Conservation (phyloP, 2,888 invertebrate genomes). For the Spodoptera picta region DNA sequence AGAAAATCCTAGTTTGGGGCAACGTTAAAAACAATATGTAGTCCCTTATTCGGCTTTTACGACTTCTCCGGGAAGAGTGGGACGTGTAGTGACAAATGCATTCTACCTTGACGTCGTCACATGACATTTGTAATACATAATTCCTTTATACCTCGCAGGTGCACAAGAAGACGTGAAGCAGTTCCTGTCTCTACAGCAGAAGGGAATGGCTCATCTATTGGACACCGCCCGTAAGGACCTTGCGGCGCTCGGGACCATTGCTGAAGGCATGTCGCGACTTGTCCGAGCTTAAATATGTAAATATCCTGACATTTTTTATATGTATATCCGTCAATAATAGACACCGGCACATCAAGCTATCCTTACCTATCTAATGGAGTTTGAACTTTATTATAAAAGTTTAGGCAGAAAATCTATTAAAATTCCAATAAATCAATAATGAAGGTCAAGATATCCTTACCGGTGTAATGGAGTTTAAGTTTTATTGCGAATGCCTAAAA, state of each 20-base stretch:
- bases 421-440: too few species aligned
- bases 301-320: not conserved
- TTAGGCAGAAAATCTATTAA: too few species aligned
- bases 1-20: too few species aligned
- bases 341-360: too few species aligned
- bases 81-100: not conserved
- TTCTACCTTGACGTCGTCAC: not conserved
- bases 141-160: slow-evolving; percentile 67
- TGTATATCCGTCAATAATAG: not conserved
- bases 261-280: slow-evolving; percentile 92
- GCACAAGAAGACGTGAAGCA: slow-evolving; percentile 92
- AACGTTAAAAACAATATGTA: too few species aligned
- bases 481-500: too few species aligned
- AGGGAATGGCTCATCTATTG: slow-evolving; percentile 95
- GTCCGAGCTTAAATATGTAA: slow-evolving; percentile 68
- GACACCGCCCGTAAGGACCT: slow-evolving; percentile 94
- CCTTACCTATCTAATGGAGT: too few species aligned
- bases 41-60: too few species aligned
- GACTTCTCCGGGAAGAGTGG: too few species aligned
- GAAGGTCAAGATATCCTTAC: too few species aligned
- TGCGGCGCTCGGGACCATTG: slow-evolving; percentile 93
- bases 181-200: slow-evolving; percentile 95
- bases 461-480: too few species aligned
- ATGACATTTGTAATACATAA: not conserved
- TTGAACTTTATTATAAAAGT: too few species aligned